Evolutionary conservation across 2,888 invertebrate genomes (phyloP).

Genomic region (Cyrtodaria siliqua): DNA sequence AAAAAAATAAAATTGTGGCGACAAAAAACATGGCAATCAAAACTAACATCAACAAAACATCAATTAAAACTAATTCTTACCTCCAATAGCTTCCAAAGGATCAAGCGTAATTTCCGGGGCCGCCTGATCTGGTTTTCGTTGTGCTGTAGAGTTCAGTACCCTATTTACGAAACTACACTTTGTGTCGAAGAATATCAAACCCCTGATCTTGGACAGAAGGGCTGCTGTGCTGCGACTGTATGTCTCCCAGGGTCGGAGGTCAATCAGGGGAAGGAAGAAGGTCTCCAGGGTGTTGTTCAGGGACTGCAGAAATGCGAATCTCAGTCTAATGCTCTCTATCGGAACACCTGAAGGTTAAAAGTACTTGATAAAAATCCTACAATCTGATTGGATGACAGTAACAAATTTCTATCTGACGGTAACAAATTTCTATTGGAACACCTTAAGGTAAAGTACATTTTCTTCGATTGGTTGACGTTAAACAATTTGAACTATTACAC

Average conservation of each 20-base stretch:
- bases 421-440: too few species aligned
- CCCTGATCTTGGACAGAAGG: slow-evolving; percentile 75
- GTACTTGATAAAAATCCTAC: too few species aligned
- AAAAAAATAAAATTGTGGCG: too few species aligned
- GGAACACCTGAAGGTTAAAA: slow-evolving; percentile 81
- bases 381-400: too few species aligned
- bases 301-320: slow-evolving; percentile 83
- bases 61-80: too few species aligned
- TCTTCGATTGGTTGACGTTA: too few species aligned
- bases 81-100: slow-evolving; percentile 84
- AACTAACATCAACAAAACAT: too few species aligned
- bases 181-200: slow-evolving; percentile 83
- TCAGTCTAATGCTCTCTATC: slow-evolving; percentile 81
- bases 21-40: too few species aligned
- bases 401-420: too few species aligned
- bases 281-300: slow-evolving; percentile 83
- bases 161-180: slow-evolving; percentile 82
- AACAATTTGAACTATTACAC: too few species aligned
- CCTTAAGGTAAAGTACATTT: too few species aligned
- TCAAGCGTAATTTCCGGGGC: slow-evolving; percentile 85
- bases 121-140: slow-evolving; percentile 84
- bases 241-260: slow-evolving; percentile 79
- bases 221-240: slow-evolving; percentile 81
- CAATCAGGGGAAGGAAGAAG: slow-evolving; percentile 83
- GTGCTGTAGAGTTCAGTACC: slow-evolving; percentile 83